phyloP scores from a whole-genome alignment of 2,113 vertebrate species.

The Hydrolagus affinis region DNA sequence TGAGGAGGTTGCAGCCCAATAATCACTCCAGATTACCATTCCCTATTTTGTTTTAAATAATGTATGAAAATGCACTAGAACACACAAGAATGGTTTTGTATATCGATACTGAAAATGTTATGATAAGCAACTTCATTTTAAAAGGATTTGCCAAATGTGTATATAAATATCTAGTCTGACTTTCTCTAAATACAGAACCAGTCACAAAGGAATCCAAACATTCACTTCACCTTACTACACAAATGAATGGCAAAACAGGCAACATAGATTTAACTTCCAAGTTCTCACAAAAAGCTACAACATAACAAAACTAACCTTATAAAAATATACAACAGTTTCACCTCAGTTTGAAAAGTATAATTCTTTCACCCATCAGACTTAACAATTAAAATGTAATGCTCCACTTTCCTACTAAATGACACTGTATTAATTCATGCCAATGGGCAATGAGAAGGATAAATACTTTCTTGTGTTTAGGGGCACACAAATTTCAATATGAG shows the following conservation, averaged over 20 bases:
- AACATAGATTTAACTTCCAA: neutral
- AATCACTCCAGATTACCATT: neutral
- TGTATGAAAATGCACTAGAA: neutral
- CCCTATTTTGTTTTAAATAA: neutral
- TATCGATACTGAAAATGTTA: neutral
- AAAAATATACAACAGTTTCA: neutral
- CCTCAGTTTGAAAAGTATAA: neutral
- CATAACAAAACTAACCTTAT: neutral
- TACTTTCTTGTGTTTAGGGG: neutral
- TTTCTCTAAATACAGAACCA: neutral
- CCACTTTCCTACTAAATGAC: neutral
- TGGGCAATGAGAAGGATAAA: neutral
- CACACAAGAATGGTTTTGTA: neutral
- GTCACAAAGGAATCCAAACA: neutral
- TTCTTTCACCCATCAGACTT: neutral
- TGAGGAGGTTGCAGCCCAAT: neutral
- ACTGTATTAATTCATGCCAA: neutral
- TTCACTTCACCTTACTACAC: neutral
- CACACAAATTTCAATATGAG: neutral
- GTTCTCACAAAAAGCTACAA: neutral
- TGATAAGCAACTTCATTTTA: neutral
- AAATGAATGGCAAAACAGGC: neutral
- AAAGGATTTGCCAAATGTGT: neutral
- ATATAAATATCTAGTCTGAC: neutral
- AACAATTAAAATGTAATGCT: neutral